Evolutionary conservation across 2,113 vertebrate species (phyloP), one percentile per base, ranked within the genome.

Genomic region (Phoenicopterus ruber): DNA sequence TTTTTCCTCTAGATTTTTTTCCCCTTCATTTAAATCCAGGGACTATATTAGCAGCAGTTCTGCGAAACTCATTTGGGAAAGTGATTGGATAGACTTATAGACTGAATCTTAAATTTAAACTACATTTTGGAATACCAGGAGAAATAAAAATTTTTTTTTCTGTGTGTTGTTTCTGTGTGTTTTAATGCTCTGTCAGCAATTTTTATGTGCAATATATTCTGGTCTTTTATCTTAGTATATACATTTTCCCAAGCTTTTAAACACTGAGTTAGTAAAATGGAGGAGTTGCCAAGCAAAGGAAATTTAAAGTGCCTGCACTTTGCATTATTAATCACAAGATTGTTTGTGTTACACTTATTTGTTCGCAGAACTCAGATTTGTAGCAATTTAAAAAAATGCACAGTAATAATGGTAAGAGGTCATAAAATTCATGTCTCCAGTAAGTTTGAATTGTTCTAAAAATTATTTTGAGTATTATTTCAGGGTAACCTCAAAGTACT

Each of bases 31-130:
- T 71, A 90, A 82, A 86, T 67, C 36, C 29, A 70, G 62, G 22
- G n/a, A 77, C 44, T 57, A 13, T 86, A 63, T 92, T 94, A 95
- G 18, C 7, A 71, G 44, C 25, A 70, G 29, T 62, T 93, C 71
- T 58, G 15, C 81, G 50, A 96, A 85, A 92, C 7, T 65, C 24
- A 63, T 94, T 26, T 82, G 28, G 52, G 59, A 84, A 95, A 94
- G 44, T 67, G 88, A 59, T 55, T 80, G 62, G 47, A 14, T 49
- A 69, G 89, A 92, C 52, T 63, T 73, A 55, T 69, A 95, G 82
- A 91, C 59, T 66, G 62, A 97, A 78, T n/a, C n/a, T 86, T 52
- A 90, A 84, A 95, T 95, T 93, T 95, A 84, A 95, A 72, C 34
- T 82, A 26, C 49, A 25, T 83, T 86, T 94, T 71, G 25, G 49